Evolutionary conservation across 2,797 vertebrate species (phyloP).

Genomic region (Spinibarbus caldwelli): DNA sequence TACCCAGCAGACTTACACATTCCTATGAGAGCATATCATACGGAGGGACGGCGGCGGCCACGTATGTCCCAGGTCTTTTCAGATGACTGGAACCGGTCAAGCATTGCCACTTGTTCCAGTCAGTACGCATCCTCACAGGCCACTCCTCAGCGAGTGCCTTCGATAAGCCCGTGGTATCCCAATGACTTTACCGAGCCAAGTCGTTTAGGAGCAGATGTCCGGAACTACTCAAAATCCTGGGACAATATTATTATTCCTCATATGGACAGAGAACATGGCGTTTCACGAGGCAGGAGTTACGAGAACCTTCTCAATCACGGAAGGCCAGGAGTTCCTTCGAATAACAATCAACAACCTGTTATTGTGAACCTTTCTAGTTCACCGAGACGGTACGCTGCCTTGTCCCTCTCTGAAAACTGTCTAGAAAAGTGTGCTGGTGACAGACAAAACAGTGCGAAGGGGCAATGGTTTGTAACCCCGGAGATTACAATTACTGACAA

Average conservation of each 20-base stretch:
- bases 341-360: constrained; percentile 85
- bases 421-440: constrained; percentile 83
- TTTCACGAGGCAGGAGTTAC: constrained; percentile 90
- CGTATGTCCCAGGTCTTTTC: constrained; percentile 82
- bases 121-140: constrained; percentile 77
- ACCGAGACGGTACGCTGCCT: constrained; percentile 91
- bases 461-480: constrained; percentile 93
- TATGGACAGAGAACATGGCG: constrained; percentile 80
- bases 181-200: constrained; percentile 80
- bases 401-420: constrained; percentile 94
- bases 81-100: constrained; percentile 86
- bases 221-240: constrained; percentile 94
- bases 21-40: constrained; percentile 79
- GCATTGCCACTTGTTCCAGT: constrained; percentile 81
- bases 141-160: constrained; percentile 75
- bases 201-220: constrained; percentile 83
- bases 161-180: constrained; percentile 85
- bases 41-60: constrained; percentile 83
- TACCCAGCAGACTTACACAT: constrained; percentile 78
- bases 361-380: constrained; percentile 96
- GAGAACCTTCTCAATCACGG: constrained; percentile 89
- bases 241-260: constrained; percentile 90
- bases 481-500: constrained; percentile 99
- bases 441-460: constrained; percentile 75
- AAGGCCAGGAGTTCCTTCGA: constrained; percentile 77